Evolutionary conservation across 1,140 invertebrate genomes (phyloP).

Genomic region (Gerris buenoi): DNA sequence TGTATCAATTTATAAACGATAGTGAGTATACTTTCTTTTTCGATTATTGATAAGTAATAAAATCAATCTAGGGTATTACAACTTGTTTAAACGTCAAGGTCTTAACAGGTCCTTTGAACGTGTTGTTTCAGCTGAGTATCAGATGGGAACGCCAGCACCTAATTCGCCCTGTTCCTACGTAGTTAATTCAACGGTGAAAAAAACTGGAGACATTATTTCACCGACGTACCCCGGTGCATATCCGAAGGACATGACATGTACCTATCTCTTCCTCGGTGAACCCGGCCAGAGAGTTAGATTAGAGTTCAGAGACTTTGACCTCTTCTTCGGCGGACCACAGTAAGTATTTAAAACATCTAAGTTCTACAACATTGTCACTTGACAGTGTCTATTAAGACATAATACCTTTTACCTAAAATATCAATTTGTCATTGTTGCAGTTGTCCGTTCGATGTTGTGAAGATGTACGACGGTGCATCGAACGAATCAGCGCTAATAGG

Average conservation of each 20-base stretch:
- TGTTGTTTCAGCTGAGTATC: slow-evolving; percentile 55
- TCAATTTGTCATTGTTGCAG: slow-evolving; percentile 43
- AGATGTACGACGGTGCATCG: slow-evolving; percentile 85
- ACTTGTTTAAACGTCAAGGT: too few species aligned
- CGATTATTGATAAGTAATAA: too few species aligned
- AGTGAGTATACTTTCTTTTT: slow-evolving; percentile 54
- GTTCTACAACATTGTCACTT: too few species aligned
- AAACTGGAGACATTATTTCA: slow-evolving; percentile 75
- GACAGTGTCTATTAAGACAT: too few species aligned
- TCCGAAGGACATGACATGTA: slow-evolving; percentile 86
- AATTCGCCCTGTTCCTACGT: slow-evolving; percentile 69
- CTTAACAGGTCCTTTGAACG: too few species aligned
- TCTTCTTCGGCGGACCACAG: slow-evolving; percentile 97
- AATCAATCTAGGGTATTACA: too few species aligned
- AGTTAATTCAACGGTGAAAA: slow-evolving; percentile 56
- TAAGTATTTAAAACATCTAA: slow-evolving; percentile 46
- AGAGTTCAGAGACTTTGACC: slow-evolving; percentile 95
- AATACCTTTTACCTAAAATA: too few species aligned
- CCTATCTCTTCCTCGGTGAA: slow-evolving; percentile 84
- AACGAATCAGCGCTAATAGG: slow-evolving; percentile 77
- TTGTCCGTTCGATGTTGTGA: slow-evolving; percentile 95
- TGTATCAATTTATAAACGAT: slow-evolving; percentile 84
- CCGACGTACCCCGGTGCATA: slow-evolving; percentile 98
- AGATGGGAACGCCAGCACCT: slow-evolving; percentile 70
- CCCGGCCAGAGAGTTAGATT: slow-evolving; percentile 80